A percentile compares a stretch with the other conserved stretches of the same genome.
Evolutionary conservation across 2,888 invertebrate species (phyloP).

Genomic region (Euzophera pinguis): DNA sequence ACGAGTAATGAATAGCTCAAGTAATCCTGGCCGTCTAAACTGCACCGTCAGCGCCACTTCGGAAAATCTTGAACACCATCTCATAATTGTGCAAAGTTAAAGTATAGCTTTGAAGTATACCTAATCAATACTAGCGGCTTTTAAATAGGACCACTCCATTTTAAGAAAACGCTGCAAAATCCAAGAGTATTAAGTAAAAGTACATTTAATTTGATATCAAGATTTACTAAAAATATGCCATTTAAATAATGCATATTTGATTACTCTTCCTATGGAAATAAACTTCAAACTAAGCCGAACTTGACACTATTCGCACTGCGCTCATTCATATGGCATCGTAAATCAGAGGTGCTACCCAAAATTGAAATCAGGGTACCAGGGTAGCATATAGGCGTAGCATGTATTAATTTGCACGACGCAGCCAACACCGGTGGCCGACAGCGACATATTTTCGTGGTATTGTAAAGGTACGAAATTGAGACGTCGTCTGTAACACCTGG

Average conservation of each 20-base stretch:
- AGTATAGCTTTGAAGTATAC: no score
- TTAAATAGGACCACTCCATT: no score
- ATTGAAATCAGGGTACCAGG: conserved; percentile 62
- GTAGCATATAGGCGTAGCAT: conserved; percentile 22
- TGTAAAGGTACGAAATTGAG: conserved; percentile 48
- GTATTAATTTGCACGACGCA: conserved; percentile 55
- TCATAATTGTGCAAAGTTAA: neutral
- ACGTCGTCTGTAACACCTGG: conserved; percentile 47
- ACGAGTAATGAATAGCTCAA: conserved; percentile 57
- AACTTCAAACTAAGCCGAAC: no score
- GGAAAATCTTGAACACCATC: neutral
- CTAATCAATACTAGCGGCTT: no score
- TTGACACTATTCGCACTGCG: conserved; percentile 47
- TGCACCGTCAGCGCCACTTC: conserved; percentile 24
- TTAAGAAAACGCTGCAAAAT: no score
- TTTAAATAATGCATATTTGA: no score
- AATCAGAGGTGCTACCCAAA: conserved; percentile 65
- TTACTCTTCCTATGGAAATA: no score
- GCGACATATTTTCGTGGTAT: conserved; percentile 60
- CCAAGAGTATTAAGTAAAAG: no score
- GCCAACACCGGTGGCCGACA: conserved; percentile 41
- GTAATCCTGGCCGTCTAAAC: conserved; percentile 38
- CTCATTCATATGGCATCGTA: conserved; percentile 65
- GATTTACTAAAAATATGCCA: no score
- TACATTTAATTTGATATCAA: no score